Percentiles rank a stretch among this genome's conserved stretches.
These are phyloP conservation scores for Marronus borbonicus DNA, from an alignment of 2,888 invertebrate genomes.

Conservation along the genomic window DNA sequence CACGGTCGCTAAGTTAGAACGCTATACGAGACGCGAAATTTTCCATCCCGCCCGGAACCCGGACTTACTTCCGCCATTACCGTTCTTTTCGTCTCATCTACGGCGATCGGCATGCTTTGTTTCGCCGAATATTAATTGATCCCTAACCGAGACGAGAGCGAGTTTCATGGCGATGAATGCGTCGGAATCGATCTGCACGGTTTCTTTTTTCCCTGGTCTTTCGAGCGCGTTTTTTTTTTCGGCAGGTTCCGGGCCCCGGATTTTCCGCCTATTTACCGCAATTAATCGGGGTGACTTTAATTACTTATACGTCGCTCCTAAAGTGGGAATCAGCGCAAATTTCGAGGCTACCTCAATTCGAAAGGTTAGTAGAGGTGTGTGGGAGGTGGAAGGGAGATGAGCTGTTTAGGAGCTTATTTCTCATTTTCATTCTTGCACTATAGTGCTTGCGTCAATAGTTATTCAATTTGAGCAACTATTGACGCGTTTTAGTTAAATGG, in stretches of 20 bases:
- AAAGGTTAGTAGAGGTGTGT: neutral
- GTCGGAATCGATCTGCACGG: too few species aligned
- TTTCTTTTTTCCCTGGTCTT: too few species aligned
- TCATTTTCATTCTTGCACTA: neutral
- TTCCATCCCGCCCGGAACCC: conserved; percentile 2
- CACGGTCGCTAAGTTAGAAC: conserved; percentile 62
- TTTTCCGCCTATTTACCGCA: conserved; percentile 17
- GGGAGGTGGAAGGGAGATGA: too few species aligned
- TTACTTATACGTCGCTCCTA: conserved; percentile 9
- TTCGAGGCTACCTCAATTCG: neutral
- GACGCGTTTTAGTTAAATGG: too few species aligned
- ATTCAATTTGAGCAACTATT: too few species aligned
- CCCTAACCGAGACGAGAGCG: too few species aligned
- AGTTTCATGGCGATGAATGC: too few species aligned
- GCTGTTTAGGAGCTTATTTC: neutral
- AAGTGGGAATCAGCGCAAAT: neutral
- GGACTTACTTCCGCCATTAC: neutral
- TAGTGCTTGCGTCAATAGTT: neutral
- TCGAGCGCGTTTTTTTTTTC: too few species aligned
- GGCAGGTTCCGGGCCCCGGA: neutral
- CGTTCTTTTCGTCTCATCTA: neutral
- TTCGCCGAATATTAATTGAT: too few species aligned
- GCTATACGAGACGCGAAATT: conserved; percentile 20
- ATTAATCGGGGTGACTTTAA: conserved; percentile 24
- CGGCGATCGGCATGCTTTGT: too few species aligned